Evolutionary conservation across 2,888 invertebrate species (phyloP).

Genomic region (Dendrolimus pini): DNA sequence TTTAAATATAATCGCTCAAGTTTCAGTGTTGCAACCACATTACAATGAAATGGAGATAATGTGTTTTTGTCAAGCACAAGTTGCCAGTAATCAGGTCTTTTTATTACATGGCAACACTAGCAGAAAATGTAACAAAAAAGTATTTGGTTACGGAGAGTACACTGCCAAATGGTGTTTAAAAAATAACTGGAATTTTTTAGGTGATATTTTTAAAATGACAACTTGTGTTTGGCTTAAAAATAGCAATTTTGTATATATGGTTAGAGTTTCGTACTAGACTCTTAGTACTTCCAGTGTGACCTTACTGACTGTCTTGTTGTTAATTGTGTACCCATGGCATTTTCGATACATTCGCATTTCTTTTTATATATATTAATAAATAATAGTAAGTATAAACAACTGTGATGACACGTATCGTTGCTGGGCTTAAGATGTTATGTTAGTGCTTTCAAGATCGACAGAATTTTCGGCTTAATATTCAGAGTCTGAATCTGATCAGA

Average conservation of each 20-base stretch:
- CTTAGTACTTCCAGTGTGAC: slow-evolving; percentile 67
- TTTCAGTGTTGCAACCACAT: slow-evolving; percentile 60
- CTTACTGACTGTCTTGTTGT: slow-evolving; percentile 40
- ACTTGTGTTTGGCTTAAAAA: too few species aligned
- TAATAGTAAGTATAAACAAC: slow-evolving; percentile 54
- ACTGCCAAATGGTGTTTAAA: too few species aligned
- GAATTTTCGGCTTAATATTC: too few species aligned
- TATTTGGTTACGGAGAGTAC: too few species aligned
- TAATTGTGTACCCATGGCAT: slow-evolving; percentile 33
- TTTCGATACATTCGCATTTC: slow-evolving; percentile 45
- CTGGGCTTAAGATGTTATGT: slow-evolving; percentile 21
- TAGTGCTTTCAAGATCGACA: neutral
- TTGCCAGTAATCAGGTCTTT: neutral
- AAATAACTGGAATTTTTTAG: too few species aligned
- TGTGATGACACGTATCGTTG: slow-evolving; percentile 61
- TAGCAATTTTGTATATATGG: slow-evolving; percentile 57
- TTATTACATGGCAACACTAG: too few species aligned
- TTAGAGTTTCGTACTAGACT: slow-evolving; percentile 54
- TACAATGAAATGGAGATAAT: slow-evolving; percentile 24
- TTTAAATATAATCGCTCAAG: slow-evolving; percentile 70
- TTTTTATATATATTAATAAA: slow-evolving; percentile 21
- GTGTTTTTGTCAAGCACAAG: slow-evolving; percentile 18
- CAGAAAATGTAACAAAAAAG: too few species aligned
- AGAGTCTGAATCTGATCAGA: too few species aligned
- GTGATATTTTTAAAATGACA: too few species aligned